Evolutionary conservation across 2,888 invertebrate genomes (phyloP).

Genomic region (Lycophotia porphyrea): DNA sequence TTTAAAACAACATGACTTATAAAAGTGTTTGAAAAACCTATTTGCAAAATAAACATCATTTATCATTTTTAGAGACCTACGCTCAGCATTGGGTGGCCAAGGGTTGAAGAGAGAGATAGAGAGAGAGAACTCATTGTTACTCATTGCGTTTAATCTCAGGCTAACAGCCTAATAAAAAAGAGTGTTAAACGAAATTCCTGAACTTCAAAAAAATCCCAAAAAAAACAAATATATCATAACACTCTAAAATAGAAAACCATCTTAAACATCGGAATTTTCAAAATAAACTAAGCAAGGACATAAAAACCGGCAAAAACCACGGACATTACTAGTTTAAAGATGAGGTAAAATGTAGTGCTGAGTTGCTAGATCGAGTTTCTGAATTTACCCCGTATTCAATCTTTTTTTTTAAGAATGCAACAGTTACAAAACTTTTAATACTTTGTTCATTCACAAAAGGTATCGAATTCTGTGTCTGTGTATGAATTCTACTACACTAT

Average conservation of each 20-base stretch:
- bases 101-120: no score
- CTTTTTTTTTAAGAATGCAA: no score
- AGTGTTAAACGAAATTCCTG: constrained; percentile 22
- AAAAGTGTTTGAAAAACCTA: no score
- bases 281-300: constrained; percentile 60
- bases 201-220: constrained; percentile 20
- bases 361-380: not conserved
- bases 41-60: no score
- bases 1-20: no score
- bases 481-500: no score
- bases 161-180: not conserved
- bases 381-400: not conserved
- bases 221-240: constrained; percentile 7
- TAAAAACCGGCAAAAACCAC: constrained; percentile 62
- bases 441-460: no score
- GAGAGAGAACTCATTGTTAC: not conserved
- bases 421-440: no score
- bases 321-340: constrained; percentile 55
- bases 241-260: constrained; percentile 37
- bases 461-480: no score
- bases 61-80: no score
- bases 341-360: constrained; percentile 66
- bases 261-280: constrained; percentile 50
- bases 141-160: not conserved
- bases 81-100: no score